Base-by-base conservation (phyloP, 1,140 invertebrate species). In the Pseudomyrmex pallidus region DNA sequence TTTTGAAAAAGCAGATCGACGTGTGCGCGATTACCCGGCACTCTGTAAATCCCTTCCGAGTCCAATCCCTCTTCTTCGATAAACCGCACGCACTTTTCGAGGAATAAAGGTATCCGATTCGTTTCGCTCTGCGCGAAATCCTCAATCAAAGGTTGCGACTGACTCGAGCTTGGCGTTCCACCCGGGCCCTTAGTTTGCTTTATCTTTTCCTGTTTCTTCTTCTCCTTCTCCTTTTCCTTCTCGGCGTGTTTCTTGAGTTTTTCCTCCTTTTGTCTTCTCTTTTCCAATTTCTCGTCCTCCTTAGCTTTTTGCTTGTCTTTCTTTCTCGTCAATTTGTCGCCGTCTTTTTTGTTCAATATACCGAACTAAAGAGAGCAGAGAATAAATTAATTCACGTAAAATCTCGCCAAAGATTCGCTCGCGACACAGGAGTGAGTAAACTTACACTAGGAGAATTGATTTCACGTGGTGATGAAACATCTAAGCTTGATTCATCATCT, bases 11-110 rank as follows among this genome's bases (percentile, higher is more conserved):
- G 73, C 7, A 87, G 52, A 74, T 88, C 83, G 15, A 86, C 84
- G 91, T 99, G 99, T 35, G 98, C 98, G 89, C 98, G 95, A 94
- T 99, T 99, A 35, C 99, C 99, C 48, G 97, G 97, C 74, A 99
- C 98, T 85, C 99, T 95, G 92, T 99, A 99, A 70, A 99, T 97
- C 2, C 99, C 99, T 94, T 99, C 99, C 0, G 98, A 98, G 87
- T 98, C 97, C 15, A 99, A 95, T 0, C 98, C 98, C 94, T 98
- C 98, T 76, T 98, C 97, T 94, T 99, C 98, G 64, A 99, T 99
- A 93, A 98, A 99, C 85, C 96, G 95, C 0, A 99, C 97, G 93
- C 98, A 99, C 91, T 98, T 99, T 92, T 99, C 98, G 35, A 99
- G 95, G 93, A 99, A 98, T 72, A 98, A 94, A 25, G 98, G 98